Base-by-base conservation (phyloP, 2,888 invertebrate genomes). In the Pammene fasciana region DNA sequence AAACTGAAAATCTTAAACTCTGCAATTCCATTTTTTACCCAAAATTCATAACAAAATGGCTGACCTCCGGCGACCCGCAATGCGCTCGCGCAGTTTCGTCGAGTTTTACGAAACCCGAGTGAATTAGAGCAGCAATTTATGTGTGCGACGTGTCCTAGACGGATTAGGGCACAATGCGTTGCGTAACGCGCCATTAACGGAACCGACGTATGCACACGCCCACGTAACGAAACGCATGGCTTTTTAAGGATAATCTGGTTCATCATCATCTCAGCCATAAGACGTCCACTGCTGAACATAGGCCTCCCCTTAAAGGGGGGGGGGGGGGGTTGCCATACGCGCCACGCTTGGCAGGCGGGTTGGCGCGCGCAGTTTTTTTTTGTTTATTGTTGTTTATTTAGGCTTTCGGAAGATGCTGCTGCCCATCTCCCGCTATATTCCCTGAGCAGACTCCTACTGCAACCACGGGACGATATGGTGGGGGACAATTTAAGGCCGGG, bases 61-160 rank as follows among this genome's bases (percentile, higher is more conserved):
- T 65, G 70, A 70, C 70, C 70, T 70, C 70, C 70, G 68, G 34
- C 65, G 70, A 70, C 70, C 70, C 60, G 65, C 26, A 52, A 14
- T 52, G 52, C 61, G 65, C 65, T 62, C 71, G 68, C 71, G 71
- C 62, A 61, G 72, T 73, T 73, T 73, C 72, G 68, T 72, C 88
- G 86, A 84, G 82, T 76, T 91, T 92, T 91, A 84, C 91, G 90
- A 89, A 89, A 90, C 81, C 75, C 76, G 74, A 78, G 87, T 79
- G 89, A 92, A 91, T 88, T 90, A 86, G 91, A 91, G 90, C 90
- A 88, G 88, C 83, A 87, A 89, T 89, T 87, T 88, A 86, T 85
- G 83, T 84, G 80, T 83, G 86, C 82, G 86, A 87, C 86, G 86
- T 88, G 89, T 87, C 87, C 87, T 86, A 86, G 81, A 77, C 83